Evolutionary conservation across 2,113 vertebrate species (phyloP).

Genomic region (Parus major): DNA sequence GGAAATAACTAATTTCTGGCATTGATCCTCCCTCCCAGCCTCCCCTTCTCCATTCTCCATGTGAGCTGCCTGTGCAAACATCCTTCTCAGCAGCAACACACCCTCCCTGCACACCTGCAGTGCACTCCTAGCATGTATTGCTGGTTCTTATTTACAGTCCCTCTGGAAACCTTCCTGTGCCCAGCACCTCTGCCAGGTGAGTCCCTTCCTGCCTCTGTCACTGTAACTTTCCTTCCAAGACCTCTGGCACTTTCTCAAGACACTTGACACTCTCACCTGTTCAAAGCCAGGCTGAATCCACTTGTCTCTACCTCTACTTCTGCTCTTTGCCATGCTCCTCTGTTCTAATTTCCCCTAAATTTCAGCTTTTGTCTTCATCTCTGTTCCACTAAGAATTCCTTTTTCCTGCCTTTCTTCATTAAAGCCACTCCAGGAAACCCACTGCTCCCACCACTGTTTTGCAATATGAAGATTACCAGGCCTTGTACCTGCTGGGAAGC

Average conservation of each 20-base stretch:
- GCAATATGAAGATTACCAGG: background rate
- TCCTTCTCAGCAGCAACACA: background rate
- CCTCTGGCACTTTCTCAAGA: background rate
- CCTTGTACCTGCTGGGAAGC: background rate
- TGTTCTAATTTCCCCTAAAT: background rate
- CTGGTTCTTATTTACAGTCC: background rate
- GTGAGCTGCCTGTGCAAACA: background rate
- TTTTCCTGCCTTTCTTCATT: slow-evolving; percentile 1
- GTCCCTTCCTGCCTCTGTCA: background rate
- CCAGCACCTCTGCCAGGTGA: background rate
- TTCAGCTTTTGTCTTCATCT: background rate
- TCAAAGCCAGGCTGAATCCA: background rate
- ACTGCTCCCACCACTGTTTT: background rate
- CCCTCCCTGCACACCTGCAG: background rate
- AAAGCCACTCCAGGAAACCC: background rate
- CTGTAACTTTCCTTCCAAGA: background rate
- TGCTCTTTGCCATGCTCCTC: background rate
- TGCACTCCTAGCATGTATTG: background rate
- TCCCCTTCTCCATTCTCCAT: background rate
- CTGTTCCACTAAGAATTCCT: background rate
- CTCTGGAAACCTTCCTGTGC: background rate
- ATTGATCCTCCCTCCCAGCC: background rate
- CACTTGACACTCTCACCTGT: background rate
- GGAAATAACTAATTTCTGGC: background rate
- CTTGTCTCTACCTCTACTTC: background rate